Percentiles rank a stretch among this genome's conserved stretches.
These are phyloP conservation scores for Epinephelus awoara DNA, from an alignment of 2,797 vertebrate genomes.

Conservation along the genomic window DNA sequence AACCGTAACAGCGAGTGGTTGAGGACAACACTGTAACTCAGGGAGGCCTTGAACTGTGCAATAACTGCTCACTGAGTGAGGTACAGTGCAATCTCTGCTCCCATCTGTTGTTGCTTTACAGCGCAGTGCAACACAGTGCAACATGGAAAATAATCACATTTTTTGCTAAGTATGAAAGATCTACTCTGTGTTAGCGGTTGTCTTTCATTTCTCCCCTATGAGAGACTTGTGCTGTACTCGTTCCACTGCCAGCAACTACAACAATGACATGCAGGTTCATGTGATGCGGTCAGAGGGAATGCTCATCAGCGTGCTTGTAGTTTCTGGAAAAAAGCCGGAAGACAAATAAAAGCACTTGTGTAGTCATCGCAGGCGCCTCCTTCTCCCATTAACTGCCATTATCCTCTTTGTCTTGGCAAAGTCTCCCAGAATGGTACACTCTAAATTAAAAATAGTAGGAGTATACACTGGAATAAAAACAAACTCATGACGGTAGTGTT, in stretches of 20 bases:
- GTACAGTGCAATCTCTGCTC: slow-evolving; percentile 60
- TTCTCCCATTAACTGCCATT: slow-evolving; percentile 51
- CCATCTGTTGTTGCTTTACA: slow-evolving; percentile 59
- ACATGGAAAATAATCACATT: slow-evolving; percentile 59
- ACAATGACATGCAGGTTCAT: slow-evolving; percentile 70
- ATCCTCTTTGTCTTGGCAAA: slow-evolving; percentile 43
- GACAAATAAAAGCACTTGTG: slow-evolving; percentile 77
- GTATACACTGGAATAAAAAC: slow-evolving; percentile 70
- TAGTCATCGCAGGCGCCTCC: slow-evolving; percentile 60
- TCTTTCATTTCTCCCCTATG: slow-evolving; percentile 50
- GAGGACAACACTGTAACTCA: slow-evolving; percentile 45
- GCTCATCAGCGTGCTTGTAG: slow-evolving; percentile 56
- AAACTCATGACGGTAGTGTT: slow-evolving; percentile 75
- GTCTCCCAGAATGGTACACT: slow-evolving; percentile 63
- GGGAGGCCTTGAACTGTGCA: slow-evolving; percentile 41
- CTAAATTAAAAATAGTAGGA: slow-evolving; percentile 67
- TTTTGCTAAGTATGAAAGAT: slow-evolving; percentile 50
- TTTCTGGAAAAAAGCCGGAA: slow-evolving; percentile 65
- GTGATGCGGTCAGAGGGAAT: slow-evolving; percentile 56
- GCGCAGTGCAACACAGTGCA: slow-evolving; percentile 77
- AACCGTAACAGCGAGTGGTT: slow-evolving; percentile 64
- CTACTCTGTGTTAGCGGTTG: slow-evolving; percentile 30
- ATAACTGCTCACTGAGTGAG: slow-evolving; percentile 34
- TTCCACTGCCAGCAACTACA: slow-evolving; percentile 58
- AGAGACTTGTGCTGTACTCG: slow-evolving; percentile 46